Base-by-base conservation (phyloP, 2,113 vertebrate genomes). In the Ophthalmolycus amberensis region DNA sequence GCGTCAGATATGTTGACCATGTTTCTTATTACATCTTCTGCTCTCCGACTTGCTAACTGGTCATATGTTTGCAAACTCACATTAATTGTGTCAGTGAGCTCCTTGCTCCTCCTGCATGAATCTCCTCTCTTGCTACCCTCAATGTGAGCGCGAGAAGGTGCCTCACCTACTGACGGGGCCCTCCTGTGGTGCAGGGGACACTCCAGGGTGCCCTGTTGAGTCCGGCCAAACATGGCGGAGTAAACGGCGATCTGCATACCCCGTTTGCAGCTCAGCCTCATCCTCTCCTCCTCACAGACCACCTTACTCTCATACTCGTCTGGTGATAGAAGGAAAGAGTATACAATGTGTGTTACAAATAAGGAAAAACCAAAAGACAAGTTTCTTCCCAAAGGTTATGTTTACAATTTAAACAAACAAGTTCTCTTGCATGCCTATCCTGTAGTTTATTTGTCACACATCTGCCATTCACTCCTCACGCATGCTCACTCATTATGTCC, bases 261-360 rank as follows among this genome's bases (percentile, higher is more conserved):
- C 50, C 94, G 93, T 90, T 97, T 97, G 85, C 97, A 98, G 95
- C 91, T 97, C 73, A 98, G 91, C 91, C 93, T 95, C 94, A 98
- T 91, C 82, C 94, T 95, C 90, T 98, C 96, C 20, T 96, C 97
- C 93, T 97, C 97, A 79, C 97, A 97, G 77, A 95, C 96, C 83
- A 96, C 96, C 91, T 97, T 97, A 81, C 96, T 97, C 92, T 97
- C 97, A 83, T 97, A 97, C 91, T 97, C 97, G 76, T 97, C 97
- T 97, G 85, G 22, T 90, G 86, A 77, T 0, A 56, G 25, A 11
- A 32, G 44, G 48, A 58, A n/a, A 60, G 58, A 71, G n/a, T 15
- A 62, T 10, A 48, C 20, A 25, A 25, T 18, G 4, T 34, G 22
- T 34, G 44, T 74, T 40, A 56, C 0, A 63, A 25, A 82, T 25